Evolutionary conservation across 2,888 invertebrate species (phyloP).

Genomic region (Phanerotoma sp.): DNA sequence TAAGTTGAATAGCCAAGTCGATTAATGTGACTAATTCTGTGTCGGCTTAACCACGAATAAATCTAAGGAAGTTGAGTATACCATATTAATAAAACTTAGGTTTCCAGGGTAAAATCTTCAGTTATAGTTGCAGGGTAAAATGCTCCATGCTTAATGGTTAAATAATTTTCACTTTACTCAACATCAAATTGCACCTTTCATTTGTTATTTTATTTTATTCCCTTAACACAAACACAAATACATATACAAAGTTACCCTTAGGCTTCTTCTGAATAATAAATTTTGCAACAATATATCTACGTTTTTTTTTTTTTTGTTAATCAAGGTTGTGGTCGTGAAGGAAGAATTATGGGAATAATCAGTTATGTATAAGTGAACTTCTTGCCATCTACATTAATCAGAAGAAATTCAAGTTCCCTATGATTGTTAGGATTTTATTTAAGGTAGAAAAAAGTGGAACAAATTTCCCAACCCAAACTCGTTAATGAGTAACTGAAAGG

Average conservation of each 20-base stretch:
- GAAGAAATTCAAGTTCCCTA: too few species aligned
- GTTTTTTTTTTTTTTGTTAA: too few species aligned
- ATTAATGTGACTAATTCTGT: constrained; percentile 34
- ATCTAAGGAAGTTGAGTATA: constrained; percentile 12
- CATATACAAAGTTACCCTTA: background rate
- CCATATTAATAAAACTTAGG: constrained; percentile 8
- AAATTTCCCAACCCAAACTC: too few species aligned
- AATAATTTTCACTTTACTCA: constrained; percentile 34
- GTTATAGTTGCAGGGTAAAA: background rate
- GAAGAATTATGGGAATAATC: constrained; percentile 2
- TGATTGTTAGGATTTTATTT: too few species aligned
- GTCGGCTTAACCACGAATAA: constrained; percentile 30
- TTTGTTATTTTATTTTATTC: constrained; percentile 10
- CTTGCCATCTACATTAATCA: too few species aligned
- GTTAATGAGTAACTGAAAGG: too few species aligned
- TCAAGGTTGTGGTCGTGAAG: too few species aligned
- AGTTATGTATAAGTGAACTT: too few species aligned
- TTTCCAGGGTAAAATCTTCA: constrained; percentile 3
- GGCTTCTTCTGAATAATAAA: background rate
- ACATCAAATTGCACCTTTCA: constrained; percentile 10
- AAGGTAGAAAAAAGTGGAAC: too few species aligned
- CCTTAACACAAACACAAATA: background rate
- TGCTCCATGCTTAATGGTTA: constrained; percentile 24
- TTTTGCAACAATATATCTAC: background rate
- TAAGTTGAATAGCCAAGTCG: constrained; percentile 27